Conservation (phyloP, 2,113 vertebrate genomes). For the Pungitius pungitius region DNA sequence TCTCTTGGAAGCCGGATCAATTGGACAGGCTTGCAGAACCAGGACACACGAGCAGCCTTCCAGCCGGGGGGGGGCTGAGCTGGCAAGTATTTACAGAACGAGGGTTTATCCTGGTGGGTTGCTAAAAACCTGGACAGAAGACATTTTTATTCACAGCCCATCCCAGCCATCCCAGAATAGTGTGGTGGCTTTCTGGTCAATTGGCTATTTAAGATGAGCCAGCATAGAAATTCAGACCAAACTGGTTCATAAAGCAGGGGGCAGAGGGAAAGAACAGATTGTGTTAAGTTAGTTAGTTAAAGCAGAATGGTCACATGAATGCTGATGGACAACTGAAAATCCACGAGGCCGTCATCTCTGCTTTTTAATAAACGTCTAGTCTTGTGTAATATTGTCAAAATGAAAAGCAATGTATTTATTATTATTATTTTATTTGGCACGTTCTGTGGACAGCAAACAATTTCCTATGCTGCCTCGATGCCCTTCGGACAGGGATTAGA, state of each 20-base stretch:
- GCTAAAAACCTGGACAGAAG: conserved; percentile 64
- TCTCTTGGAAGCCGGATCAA: conserved; percentile 10
- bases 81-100: conserved; percentile 46
- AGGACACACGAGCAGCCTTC: conserved; percentile 35
- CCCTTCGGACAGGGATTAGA: conserved; percentile 82
- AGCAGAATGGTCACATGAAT: conserved; percentile 62
- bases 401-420: conserved; percentile 81
- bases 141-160: conserved; percentile 63
- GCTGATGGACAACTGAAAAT: conserved; percentile 73
- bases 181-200: conserved; percentile 71
- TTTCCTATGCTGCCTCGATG: conserved; percentile 82
- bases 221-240: conserved; percentile 69
- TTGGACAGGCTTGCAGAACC: conserved; percentile 28
- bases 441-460: conserved; percentile 78
- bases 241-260: conserved; percentile 61
- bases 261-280: conserved; percentile 62
- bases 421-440: conserved; percentile 74
- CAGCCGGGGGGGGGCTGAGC: conserved; percentile 40
- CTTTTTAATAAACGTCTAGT: conserved; percentile 82
- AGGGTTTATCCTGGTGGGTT: conserved; percentile 42
- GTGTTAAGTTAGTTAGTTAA: conserved; percentile 67
- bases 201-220: conserved; percentile 73
- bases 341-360: conserved; percentile 80
- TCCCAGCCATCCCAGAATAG: conserved; percentile 74
- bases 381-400: conserved; percentile 82